Conservation (phyloP, 2,888 invertebrate species). For the Lasioglossum pauxillum region DNA sequence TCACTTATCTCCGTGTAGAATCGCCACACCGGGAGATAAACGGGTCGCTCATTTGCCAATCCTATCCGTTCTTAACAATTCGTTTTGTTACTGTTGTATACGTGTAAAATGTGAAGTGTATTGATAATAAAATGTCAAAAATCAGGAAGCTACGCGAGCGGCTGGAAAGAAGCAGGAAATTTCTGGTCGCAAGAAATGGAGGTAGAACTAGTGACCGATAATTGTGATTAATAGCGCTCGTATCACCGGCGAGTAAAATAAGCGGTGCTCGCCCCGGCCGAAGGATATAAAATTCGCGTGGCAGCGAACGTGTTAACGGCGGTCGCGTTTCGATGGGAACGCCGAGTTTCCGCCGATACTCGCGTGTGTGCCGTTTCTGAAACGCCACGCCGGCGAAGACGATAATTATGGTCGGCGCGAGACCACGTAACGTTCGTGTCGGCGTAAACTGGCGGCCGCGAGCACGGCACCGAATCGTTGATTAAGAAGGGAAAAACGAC, state of each 20-base stretch:
- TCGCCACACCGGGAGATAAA: neutral
- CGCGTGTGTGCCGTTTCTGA: conserved; percentile 53
- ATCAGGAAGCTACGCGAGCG: neutral
- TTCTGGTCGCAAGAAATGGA: neutral
- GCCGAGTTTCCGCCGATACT: conserved; percentile 47
- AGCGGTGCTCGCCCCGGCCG: neutral
- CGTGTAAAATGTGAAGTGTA: no score
- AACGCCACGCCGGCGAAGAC: conserved; percentile 43
- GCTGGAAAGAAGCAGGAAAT: neutral
- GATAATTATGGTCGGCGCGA: conserved; percentile 69
- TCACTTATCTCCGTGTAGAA: neutral
- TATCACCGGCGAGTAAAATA: neutral
- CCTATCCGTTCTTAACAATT: neutral
- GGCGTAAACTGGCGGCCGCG: conserved; percentile 55
- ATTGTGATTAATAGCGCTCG: neutral
- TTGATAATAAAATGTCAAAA: neutral
- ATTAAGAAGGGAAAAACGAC: conserved; percentile 48
- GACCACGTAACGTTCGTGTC: conserved; percentile 67
- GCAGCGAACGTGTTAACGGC: conserved; percentile 28
- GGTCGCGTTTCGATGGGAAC: conserved; percentile 22
- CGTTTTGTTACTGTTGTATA: no score
- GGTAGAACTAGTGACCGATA: neutral
- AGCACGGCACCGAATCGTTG: conserved; percentile 57
- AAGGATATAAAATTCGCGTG: neutral
- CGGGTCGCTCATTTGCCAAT: neutral